phyloP scores from a whole-genome alignment of 2,888 invertebrate genomes.

The Malachius bipustulatus region DNA sequence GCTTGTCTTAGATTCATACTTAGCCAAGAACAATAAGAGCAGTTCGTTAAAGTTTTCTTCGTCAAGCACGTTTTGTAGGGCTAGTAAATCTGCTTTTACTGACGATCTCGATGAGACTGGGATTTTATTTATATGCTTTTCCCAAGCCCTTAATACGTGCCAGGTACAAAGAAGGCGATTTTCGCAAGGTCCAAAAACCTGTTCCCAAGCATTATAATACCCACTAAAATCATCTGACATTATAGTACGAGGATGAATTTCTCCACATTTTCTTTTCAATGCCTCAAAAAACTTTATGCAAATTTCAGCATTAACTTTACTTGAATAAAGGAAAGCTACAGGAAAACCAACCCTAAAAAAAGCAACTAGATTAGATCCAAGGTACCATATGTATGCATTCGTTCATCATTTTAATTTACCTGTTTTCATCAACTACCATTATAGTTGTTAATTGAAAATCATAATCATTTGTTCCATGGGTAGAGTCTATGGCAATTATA shows the following conservation, averaged over 20 bases:
- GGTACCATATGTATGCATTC: background rate
- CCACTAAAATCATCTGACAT: conserved; percentile 2
- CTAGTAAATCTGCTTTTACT: conserved; percentile 2
- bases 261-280: too few species aligned
- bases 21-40: conserved; percentile 1
- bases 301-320: conserved; percentile 1
- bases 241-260: conserved; percentile 3
- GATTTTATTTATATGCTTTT: conserved; percentile 1
- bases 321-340: conserved; percentile 3
- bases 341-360: conserved; percentile 2
- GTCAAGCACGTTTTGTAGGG: background rate
- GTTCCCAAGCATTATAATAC: conserved; percentile 1
- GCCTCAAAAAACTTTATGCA: too few species aligned
- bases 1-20: conserved; percentile 3
- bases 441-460: conserved; percentile 3
- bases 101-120: conserved; percentile 1
- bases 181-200: conserved; percentile 2
- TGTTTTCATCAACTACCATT: conserved; percentile 2
- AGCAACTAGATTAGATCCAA: background rate
- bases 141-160: conserved; percentile 2
- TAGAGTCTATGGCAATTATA: conserved; percentile 2
- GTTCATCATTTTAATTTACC: background rate
- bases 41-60: background rate
- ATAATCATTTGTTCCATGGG: conserved; percentile 3
- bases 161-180: conserved; percentile 2